Evolutionary conservation across 2,888 invertebrate species (phyloP), one percentile per base, ranked within the genome.

Genomic region (Ditula angustiorana): DNA sequence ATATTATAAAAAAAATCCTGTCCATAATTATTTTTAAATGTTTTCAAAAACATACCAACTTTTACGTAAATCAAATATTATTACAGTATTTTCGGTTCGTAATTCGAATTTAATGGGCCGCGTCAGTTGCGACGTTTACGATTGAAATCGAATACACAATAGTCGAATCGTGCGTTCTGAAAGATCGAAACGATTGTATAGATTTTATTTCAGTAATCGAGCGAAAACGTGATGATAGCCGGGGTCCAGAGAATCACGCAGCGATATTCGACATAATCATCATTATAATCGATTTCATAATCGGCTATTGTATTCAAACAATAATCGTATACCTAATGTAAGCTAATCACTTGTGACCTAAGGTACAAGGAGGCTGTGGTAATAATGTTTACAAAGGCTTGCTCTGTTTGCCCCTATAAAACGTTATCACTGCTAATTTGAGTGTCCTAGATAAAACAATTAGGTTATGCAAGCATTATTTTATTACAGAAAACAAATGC

Each of bases 171-270:
- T 69, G 70, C 67, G 66, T 19, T 69, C 64, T 56, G 69, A 72
- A 72, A 71, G 16, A 68, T 63, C 65, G 65, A 58, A 52, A 67
- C 66, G 72, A 71, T 72, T 72, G 59, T 68, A 72, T 73, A 67
- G 71, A 73, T 71, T 74, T 67, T 72, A 68, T 71, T 53, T 71
- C 72, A 74, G 68, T 72, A 70, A 73, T 72, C 70, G 71, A 61
- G 41, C 55, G 58, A 67, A 71, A 74, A 81, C 82, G 82, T 82
- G 82, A 79, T 70, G 82, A 82, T 81, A 79, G 73, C 60, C 52
- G 68, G 67, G 70, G 72, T 69, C 66, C 66, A 49, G 67, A 75
- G 67, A 71, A 78, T 76, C 81, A 79, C 79, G 80, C 76, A 66
- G 69, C 56, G 67, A 56, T 60, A 33, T 47, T 61, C 49, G 47